Conservation (phyloP, 2,113 vertebrate genomes). For the Tringa solitaria region DNA sequence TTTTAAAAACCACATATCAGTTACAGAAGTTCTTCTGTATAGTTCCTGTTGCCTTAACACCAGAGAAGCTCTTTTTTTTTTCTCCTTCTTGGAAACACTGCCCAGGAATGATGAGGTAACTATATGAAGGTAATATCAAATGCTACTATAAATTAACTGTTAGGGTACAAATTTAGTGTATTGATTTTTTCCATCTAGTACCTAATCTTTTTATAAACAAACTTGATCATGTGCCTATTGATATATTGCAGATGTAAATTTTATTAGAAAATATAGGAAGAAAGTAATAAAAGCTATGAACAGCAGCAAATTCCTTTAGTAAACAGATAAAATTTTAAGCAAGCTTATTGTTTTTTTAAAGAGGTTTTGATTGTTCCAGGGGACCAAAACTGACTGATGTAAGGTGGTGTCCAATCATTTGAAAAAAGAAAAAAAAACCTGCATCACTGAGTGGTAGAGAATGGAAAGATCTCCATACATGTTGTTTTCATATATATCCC, state of each 20-base stretch:
- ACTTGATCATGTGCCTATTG: neutral
- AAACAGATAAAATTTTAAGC: slow-evolving; percentile 9
- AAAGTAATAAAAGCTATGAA: slow-evolving; percentile 23
- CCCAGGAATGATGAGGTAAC: neutral
- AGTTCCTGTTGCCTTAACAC: neutral
- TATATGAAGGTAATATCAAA: neutral
- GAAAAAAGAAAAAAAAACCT: neutral
- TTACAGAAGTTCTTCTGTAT: neutral
- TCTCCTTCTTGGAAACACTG: neutral
- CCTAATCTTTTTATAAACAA: slow-evolving; percentile 9
- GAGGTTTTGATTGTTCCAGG: neutral
- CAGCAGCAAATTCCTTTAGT: neutral
- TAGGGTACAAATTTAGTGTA: neutral
- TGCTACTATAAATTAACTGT: neutral
- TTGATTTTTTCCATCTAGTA: slow-evolving; percentile 9
- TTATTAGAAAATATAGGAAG: slow-evolving; percentile 30
- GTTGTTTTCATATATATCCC: neutral
- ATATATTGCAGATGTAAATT: slow-evolving; percentile 17
- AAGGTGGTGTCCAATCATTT: neutral
- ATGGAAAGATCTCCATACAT: neutral
- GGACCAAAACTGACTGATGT: neutral
- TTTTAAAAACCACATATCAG: neutral
- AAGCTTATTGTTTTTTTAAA: neutral
- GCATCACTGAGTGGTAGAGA: neutral
- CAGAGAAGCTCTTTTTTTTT: neutral